Evolutionary conservation across 2,113 vertebrate species (phyloP).

Genomic region (Perognathus longimembris): DNA sequence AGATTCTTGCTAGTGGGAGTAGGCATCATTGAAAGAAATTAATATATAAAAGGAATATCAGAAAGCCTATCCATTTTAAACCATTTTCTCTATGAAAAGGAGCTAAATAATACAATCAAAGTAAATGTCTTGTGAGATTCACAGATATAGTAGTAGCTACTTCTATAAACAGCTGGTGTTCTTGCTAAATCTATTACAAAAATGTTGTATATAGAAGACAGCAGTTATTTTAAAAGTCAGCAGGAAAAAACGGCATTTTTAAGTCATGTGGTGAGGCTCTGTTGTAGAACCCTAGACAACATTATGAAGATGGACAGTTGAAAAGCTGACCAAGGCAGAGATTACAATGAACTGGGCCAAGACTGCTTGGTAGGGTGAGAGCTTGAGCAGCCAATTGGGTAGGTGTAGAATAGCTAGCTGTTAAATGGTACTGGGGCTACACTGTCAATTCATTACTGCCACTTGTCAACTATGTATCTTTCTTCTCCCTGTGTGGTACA

Average conservation of each 20-base stretch:
- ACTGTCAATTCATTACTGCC: slow-evolving; percentile 44
- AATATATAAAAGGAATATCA: slow-evolving; percentile 9
- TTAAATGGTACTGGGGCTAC: slow-evolving; percentile 30
- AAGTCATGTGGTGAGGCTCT: slow-evolving; percentile 21
- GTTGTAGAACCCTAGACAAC: neutral
- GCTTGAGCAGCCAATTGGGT: neutral
- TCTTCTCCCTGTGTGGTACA: slow-evolving; percentile 39
- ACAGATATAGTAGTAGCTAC: neutral
- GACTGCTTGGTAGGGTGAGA: slow-evolving; percentile 24
- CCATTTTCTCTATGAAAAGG: neutral
- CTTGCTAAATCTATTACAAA: slow-evolving; percentile 27
- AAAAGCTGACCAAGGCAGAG: neutral
- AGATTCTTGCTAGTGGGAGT: neutral
- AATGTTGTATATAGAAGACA: slow-evolving; percentile 18
- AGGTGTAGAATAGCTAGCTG: slow-evolving; percentile 49
- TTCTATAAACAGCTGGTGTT: slow-evolving; percentile 42
- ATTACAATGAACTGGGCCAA: slow-evolving; percentile 22
- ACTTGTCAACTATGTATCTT: slow-evolving; percentile 51
- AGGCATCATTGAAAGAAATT: slow-evolving; percentile 8
- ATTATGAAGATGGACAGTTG: neutral
- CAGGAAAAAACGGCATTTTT: neutral
- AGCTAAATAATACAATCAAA: slow-evolving; percentile 47
- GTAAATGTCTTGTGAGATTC: neutral
- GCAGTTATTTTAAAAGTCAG: neutral
- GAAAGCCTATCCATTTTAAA: slow-evolving; percentile 16